Evolutionary conservation across 2,888 invertebrate genomes (phyloP), one percentile per base, ranked within the genome.

Genomic region (Torymus auratus): DNA sequence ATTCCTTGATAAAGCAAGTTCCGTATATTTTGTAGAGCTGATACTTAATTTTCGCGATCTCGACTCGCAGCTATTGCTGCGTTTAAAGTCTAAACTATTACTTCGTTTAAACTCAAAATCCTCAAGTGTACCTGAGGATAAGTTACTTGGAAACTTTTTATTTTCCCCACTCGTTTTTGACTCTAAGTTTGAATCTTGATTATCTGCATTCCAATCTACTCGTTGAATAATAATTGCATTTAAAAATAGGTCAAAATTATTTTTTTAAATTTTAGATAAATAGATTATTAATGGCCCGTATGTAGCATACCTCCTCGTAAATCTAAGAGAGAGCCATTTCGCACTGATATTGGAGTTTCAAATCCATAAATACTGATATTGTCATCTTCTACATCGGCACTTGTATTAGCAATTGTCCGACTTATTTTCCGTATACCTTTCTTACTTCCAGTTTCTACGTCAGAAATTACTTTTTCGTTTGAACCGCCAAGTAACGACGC

Each of bases 351-450:
- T 0, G 91, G 89, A 0, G 90, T 91, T 65, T 92, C 92, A 55
- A 90, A 88, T 5, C 92, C 92, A 83, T 91, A 92, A 78, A 92
- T 89, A 14, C 90, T 91, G 28, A 87, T 88, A 50, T 89, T 87
- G 82, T 92, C 91, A 41, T 89, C 83, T 72, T 91, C 91, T 64
- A 91, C 85, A 83, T 91, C 88, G 7, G 90, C 86, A 15, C 82
- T 85, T 2, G 88, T 86, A 70, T 84, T 72, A 12, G 87, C 87
- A 4, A 64, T 52, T 69, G 81, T 85, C 53, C 86, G 52, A 60
- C 65, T 41, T n/a, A 2, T 52, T 20, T n/a, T 71, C 17, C 52
- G 14, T 28, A 14, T 11, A 0, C 14, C 2, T 11, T 55, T 50
- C 15, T 67, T 56, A 2, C 2, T 52, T 5, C 50, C 15, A 17